phyloP scores from a whole-genome alignment of 2,888 invertebrate genomes.

The Nemurella pictetii region DNA sequence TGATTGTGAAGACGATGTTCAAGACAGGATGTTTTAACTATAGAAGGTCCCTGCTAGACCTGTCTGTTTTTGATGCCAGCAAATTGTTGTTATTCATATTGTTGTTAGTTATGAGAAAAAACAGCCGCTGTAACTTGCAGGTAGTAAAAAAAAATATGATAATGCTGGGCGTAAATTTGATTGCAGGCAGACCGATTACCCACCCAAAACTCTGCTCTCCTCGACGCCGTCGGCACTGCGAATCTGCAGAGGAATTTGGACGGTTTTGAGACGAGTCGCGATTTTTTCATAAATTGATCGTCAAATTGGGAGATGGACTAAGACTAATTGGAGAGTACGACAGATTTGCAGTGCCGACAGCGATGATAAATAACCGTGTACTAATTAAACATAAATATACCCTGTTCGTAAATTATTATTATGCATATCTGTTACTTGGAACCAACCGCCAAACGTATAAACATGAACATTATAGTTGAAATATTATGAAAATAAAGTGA shows the following conservation, averaged over 20 bases:
- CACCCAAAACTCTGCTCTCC: background rate
- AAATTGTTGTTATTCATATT: slow-evolving; percentile 46
- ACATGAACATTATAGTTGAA: slow-evolving; percentile 33
- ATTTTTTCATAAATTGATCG: background rate
- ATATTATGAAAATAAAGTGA: slow-evolving; percentile 21
- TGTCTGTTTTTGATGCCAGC: slow-evolving; percentile 44
- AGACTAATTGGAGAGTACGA: background rate
- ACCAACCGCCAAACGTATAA: slow-evolving; percentile 30
- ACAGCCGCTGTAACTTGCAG: slow-evolving; percentile 21
- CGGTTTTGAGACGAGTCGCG: background rate
- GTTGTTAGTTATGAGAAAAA: slow-evolving; percentile 38
- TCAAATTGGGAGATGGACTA: background rate
- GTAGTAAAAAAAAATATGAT: background rate
- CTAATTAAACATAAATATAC: too few relatives aligned
- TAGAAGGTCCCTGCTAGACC: slow-evolving; percentile 38
- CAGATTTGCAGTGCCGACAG: background rate
- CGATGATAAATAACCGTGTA: background rate
- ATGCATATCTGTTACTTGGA: slow-evolving; percentile 37
- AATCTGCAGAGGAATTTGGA: background rate
- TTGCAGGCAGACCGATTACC: background rate
- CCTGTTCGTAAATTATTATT: slow-evolving; percentile 10
- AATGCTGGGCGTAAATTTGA: background rate
- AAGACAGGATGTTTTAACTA: background rate
- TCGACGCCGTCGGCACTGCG: background rate
- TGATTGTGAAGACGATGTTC: background rate